phyloP scores from a whole-genome alignment of 2,113 vertebrate species.

The Malaclemys terrapin region DNA sequence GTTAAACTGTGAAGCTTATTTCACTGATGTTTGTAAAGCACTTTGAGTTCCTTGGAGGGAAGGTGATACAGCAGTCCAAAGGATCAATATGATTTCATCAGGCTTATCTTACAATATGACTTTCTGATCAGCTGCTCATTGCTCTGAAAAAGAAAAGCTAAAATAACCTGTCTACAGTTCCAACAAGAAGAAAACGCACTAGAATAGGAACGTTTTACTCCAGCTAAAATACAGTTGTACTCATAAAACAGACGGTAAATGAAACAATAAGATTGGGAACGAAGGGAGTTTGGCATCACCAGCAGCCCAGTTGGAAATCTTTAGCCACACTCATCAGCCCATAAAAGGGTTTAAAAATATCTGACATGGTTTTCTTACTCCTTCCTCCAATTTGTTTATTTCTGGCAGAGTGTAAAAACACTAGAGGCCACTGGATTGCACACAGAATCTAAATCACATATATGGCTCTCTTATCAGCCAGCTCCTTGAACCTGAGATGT shows the following conservation, averaged over 20 bases:
- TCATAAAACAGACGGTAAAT: not conserved
- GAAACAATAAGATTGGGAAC: not conserved
- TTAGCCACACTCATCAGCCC: not conserved
- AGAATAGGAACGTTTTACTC: not conserved
- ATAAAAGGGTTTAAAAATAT: not conserved
- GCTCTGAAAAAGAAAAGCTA: not conserved
- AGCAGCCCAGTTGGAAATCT: not conserved
- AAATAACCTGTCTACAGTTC: not conserved
- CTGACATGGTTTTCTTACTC: not conserved
- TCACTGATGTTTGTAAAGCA: constrained; percentile 5
- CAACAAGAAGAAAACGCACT: not conserved
- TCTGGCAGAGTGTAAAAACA: not conserved
- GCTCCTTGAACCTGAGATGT: not conserved
- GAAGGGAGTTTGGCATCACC: too few relatives aligned
- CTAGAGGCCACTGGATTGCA: not conserved
- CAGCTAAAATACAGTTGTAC: not conserved
- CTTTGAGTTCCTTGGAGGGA: not conserved
- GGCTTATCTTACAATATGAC: not conserved
- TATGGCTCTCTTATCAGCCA: constrained; percentile 27
- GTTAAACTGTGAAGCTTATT: constrained; percentile 30
- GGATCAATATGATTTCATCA: not conserved
- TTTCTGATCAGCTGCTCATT: not conserved
- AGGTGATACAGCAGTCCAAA: constrained; percentile 54
- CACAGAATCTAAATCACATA: not conserved
- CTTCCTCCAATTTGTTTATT: not conserved